These are phyloP conservation scores for Seira musarum DNA, from an alignment of 2,888 invertebrate species.

Conservation along the genomic window DNA sequence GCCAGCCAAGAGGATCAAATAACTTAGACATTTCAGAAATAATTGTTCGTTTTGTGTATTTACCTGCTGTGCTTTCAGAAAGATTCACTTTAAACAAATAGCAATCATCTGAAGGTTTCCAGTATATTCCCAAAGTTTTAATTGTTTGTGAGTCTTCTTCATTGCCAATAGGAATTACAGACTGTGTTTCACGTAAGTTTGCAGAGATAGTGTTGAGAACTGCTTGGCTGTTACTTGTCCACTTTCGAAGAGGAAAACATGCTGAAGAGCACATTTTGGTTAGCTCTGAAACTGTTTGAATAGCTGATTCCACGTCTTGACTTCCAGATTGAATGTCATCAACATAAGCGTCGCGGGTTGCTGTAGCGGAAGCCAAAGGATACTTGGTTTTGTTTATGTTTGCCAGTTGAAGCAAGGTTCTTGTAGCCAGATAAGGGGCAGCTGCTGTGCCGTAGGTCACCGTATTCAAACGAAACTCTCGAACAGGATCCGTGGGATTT, in stretches of 20 bases:
- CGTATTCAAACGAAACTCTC: slow-evolving; percentile 70
- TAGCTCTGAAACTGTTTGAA: slow-evolving; percentile 27
- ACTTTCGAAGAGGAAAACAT: slow-evolving; percentile 45
- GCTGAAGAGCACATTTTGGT: not conserved
- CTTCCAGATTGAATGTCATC: slow-evolving; percentile 66
- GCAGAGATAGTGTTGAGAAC: slow-evolving; percentile 42
- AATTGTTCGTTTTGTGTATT: slow-evolving; percentile 43
- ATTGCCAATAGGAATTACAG: slow-evolving; percentile 10
- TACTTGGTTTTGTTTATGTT: slow-evolving; percentile 64
- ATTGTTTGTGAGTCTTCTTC: slow-evolving; percentile 30
- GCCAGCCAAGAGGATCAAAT: too few species aligned
- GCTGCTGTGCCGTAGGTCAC: slow-evolving; percentile 71
- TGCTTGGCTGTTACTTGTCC: slow-evolving; percentile 27
- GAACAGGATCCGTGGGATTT: too few species aligned
- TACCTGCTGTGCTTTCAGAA: not conserved
- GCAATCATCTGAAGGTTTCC: slow-evolving; percentile 38
- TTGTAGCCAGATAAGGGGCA: slow-evolving; percentile 70
- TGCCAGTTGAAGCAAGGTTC: slow-evolving; percentile 68
- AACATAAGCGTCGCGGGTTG: slow-evolving; percentile 70
- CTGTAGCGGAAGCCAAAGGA: slow-evolving; percentile 54
- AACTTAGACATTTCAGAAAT: too few species aligned
- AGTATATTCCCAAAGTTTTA: slow-evolving; percentile 49
- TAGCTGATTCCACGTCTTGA: not conserved
- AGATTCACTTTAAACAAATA: slow-evolving; percentile 27
- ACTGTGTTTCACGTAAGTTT: slow-evolving; percentile 18